Percentiles rank a stretch among this genome's conserved stretches.
Evolutionary conservation across 2,797 vertebrate genomes (phyloP).

Genomic region (Erethizon dorsatum): DNA sequence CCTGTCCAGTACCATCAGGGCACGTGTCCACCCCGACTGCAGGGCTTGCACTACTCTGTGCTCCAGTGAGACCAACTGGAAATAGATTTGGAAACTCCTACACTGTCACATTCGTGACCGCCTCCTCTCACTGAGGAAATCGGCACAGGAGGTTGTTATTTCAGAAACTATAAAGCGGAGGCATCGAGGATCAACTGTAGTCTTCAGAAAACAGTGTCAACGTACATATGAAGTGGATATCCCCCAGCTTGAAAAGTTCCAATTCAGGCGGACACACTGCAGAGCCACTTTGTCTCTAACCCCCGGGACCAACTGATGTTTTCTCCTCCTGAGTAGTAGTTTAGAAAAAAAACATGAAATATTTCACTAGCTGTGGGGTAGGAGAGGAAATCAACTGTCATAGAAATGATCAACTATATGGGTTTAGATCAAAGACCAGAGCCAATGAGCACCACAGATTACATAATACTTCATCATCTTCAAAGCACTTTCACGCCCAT

Average conservation of each 20-base stretch:
- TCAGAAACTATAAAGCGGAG: background rate
- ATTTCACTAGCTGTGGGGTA: background rate
- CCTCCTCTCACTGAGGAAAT: background rate
- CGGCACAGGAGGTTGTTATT: background rate
- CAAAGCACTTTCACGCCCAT: background rate
- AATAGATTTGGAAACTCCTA: background rate
- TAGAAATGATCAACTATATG: background rate
- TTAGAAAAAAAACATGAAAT: background rate
- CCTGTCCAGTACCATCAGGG: background rate
- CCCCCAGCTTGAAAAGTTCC: background rate
- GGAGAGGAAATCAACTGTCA: background rate
- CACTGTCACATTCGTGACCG: background rate
- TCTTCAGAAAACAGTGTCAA: background rate
- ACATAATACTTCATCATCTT: background rate
- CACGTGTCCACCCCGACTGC: background rate
- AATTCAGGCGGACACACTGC: background rate
- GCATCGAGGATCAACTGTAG: background rate
- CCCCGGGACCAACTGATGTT: background rate
- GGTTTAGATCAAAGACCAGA: background rate
- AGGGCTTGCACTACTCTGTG: background rate
- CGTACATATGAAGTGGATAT: background rate
- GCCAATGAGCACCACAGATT: background rate
- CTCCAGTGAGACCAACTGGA: background rate
- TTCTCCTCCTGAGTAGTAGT: background rate
- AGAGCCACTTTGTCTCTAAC: background rate